phyloP scores from a whole-genome alignment of 2,888 invertebrate species.

The Drosophila sordidula region DNA sequence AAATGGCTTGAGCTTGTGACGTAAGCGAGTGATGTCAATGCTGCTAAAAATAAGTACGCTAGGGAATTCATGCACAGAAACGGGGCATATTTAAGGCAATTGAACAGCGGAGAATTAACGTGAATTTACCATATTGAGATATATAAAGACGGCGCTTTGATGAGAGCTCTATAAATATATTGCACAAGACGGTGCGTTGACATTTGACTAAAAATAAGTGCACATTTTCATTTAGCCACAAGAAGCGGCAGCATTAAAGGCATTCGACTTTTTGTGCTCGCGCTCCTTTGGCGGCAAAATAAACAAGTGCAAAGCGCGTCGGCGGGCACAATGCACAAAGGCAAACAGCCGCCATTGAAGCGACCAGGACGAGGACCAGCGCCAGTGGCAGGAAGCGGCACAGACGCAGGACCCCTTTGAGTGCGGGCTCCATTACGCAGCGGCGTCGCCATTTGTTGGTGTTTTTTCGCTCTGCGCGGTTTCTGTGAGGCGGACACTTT shows the following conservation, averaged over 20 bases:
- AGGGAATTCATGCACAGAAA: neutral
- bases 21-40: neutral
- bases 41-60: neutral
- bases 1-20: neutral
- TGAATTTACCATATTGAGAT: neutral
- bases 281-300: constrained; percentile 49
- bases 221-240: constrained; percentile 57
- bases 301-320: constrained; percentile 59
- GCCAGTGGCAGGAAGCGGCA: neutral
- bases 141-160: constrained; percentile 25
- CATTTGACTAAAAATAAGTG: constrained; percentile 54
- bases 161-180: constrained; percentile 29
- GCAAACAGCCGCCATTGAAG: constrained; percentile 72
- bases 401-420: constrained; percentile 44
- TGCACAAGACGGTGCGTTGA: constrained; percentile 11
- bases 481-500: constrained; percentile 58
- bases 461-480: constrained; percentile 31
- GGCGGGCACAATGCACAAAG: constrained; percentile 70
- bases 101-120: constrained; percentile 2
- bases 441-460: constrained; percentile 28
- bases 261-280: constrained; percentile 41
- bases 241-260: constrained; percentile 52
- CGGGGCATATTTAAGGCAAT: constrained; percentile 1
- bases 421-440: constrained; percentile 63
- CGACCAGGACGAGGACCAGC: constrained; percentile 4